Evolutionary conservation across 2,113 vertebrate species (phyloP).

Genomic region (Serinus canaria): DNA sequence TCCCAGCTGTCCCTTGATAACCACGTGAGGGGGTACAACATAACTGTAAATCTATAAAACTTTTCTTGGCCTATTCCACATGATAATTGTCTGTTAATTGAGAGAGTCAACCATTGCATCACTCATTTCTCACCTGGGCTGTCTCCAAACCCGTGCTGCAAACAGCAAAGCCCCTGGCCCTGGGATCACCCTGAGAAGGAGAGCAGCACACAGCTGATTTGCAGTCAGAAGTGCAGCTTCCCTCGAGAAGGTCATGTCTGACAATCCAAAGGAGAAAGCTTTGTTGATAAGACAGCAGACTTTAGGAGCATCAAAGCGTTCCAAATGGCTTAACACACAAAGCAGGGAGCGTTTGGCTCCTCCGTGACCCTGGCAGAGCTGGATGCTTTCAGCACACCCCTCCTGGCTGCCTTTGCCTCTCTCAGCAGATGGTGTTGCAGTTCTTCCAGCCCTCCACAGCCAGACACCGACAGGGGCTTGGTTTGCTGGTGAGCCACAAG

Average conservation of each 20-base stretch:
- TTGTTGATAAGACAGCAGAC: background rate
- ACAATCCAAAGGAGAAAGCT: background rate
- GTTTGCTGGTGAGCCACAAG: background rate
- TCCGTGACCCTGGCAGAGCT: background rate
- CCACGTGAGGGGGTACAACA: no score
- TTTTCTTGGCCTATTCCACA: no score
- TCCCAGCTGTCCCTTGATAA: no score
- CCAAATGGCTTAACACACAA: background rate
- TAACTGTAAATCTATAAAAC: no score
- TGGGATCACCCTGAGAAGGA: background rate
- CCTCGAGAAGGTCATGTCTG: background rate
- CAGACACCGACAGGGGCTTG: background rate
- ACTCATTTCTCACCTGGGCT: no score
- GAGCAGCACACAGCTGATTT: background rate
- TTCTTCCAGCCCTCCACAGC: background rate
- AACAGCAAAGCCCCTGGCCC: background rate
- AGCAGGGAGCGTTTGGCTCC: background rate
- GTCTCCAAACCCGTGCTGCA: background rate
- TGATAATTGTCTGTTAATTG: no score
- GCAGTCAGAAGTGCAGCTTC: background rate
- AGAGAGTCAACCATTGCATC: no score
- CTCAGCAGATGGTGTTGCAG: background rate
- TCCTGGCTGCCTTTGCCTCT: background rate
- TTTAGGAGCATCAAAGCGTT: background rate
- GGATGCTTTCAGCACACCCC: background rate